Base-by-base conservation (phyloP, 2,797 vertebrate species). In the Heliangelus exortis region DNA sequence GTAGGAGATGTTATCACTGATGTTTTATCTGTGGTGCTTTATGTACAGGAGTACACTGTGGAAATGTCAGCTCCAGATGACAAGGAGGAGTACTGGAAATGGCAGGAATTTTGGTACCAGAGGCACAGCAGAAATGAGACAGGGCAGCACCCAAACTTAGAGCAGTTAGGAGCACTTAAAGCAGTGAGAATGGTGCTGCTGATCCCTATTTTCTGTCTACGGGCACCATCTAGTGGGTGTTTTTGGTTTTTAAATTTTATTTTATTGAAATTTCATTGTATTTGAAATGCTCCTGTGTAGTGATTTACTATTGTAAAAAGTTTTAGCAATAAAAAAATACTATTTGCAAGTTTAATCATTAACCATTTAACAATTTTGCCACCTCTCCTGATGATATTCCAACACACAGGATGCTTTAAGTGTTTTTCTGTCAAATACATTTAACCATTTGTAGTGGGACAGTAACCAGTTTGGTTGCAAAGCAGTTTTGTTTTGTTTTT, bases 221-320 rank as follows among this genome's bases (percentile, higher is more conserved):
- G 28, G 74, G 74, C 92, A 73, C 95, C 96, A 96, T 86, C 96
- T 96, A 84, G 95, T 92, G 96, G 96, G 93, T 1, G 0, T 19
- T 43, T 21, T 47, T 25, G 5, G 13, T 66, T 54, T 23, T 41
- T 41, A 41, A 15, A 33, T 57, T n/a, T 57, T 53, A 53, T 21
- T 36, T 14, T 29, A 48, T 48, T 48, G 22, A 22, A 23, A 48
- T 48, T 48, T 48, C 22, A 48, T 25, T 48, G 11, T 48, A 48
- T 48, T 10, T 10, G 5, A n/a, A 91, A 48, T 48, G 12, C 28
- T 75, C 6, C 31, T 18, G 1, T 16, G 2, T 26, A 26, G 17
- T 54, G 22, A 53, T 19, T 33, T 13, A 31, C 6, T 29, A 10
- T 8, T 69, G 6, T 47, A 16, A 29, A 53, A 74, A 62, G 33